Percentiles rank a stretch among this genome's conserved stretches.
Conservation (phyloP, 1,140 invertebrate genomes). For the Stegodyphus dumicola region DNA sequence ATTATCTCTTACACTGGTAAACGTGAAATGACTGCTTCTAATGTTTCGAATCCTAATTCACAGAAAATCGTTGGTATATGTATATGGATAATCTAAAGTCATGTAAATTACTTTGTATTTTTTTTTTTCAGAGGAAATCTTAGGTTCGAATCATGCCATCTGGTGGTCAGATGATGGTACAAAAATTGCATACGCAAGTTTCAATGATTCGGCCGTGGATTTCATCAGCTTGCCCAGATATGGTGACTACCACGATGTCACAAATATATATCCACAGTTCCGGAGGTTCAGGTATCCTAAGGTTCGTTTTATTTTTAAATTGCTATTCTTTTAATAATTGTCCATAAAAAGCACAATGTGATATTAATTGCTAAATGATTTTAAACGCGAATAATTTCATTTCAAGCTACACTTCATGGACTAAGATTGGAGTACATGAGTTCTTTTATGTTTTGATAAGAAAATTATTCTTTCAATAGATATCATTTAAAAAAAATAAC, state of each 20-base stretch:
- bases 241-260: constrained; percentile 51
- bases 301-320: constrained; percentile 3
- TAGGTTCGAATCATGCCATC: constrained; percentile 66
- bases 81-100: too few species aligned
- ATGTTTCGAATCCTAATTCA: too few species aligned
- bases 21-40: too few species aligned
- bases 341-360: neutral
- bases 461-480: too few species aligned
- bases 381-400: too few species aligned
- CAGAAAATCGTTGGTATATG: too few species aligned
- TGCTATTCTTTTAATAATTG: neutral
- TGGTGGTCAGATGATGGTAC: constrained; percentile 68
- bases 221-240: constrained; percentile 62
- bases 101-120: neutral
- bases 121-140: constrained; percentile 68
- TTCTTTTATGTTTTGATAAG: too few species aligned
- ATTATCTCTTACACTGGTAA: too few species aligned
- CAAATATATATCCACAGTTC: constrained; percentile 46
- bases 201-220: constrained; percentile 67
- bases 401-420: too few species aligned
- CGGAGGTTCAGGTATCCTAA: constrained; percentile 58
- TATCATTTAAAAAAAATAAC: too few species aligned
- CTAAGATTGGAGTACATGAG: too few species aligned
- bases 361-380: too few species aligned
- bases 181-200: constrained; percentile 66